Evolutionary conservation across 2,113 vertebrate species (phyloP), one percentile per base, ranked within the genome.

Genomic region (Poeciliopsis retropinna): DNA sequence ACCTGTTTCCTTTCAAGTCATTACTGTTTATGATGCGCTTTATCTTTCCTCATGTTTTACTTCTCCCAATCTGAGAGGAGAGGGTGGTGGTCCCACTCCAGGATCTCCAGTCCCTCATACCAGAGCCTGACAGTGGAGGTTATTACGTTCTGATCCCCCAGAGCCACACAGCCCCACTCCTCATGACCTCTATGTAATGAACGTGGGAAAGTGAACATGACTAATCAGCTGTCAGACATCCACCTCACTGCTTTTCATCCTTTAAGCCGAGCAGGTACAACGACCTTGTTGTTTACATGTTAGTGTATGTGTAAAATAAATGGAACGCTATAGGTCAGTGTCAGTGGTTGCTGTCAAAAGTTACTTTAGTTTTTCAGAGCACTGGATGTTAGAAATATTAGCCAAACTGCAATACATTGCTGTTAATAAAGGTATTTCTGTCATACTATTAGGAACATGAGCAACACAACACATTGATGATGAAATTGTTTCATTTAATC

Each of bases 41-140:
- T 41, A 60, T 72, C 44, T 30, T 75, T 73, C 65, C 70, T 64
- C 32, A 17, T 61, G 29, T 44, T 39, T 67, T 74, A 51, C 22
- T 37, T 72, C 28, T 60, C 30, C 25, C 32, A 67, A 37, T 39
- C 12, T 31, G 51, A 17, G 39, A 14, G 14, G 14, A 41, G 34
- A 34, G 32, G 8, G 32, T 34, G 32, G 34, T 37, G 34, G 34
- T 37, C 34, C 11, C 34, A 12, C 9, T 37, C 70, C 2, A 3
- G 34, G 51, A 73, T 63, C 76, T 75, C 66, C 79, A 54, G 76
- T 75, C n/a, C 73, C 79, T 88, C 82, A 87, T 86, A 85, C 80
- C 90, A 63, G 74, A 82, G 75, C 47, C 78, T 76, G 77, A 86
- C 75, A 79, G 39, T 29, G 29, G 60, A 72, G 75, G 87, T 83